Conservation (phyloP, 2,888 invertebrate genomes). For the Masnerella sp. region DNA sequence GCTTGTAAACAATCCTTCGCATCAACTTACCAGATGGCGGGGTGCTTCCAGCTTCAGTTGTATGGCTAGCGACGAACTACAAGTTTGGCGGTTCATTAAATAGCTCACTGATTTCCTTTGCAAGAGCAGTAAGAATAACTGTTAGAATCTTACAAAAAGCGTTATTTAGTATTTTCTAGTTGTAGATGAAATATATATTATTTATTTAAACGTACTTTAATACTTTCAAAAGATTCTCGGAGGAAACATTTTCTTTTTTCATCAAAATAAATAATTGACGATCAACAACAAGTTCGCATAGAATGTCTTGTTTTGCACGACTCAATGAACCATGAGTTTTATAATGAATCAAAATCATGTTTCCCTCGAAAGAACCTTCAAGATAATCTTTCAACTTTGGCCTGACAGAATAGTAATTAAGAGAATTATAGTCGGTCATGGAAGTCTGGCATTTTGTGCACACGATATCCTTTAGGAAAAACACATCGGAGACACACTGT, state of each 20-base stretch:
- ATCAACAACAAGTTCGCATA: conserved; percentile 15
- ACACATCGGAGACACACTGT: too few relatives aligned
- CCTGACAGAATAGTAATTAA: background rate
- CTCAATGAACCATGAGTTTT: background rate
- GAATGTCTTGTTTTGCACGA: background rate
- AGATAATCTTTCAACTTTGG: background rate
- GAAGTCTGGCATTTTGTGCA: background rate
- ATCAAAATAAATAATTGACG: conserved; percentile 15
- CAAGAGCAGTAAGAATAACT: conserved; percentile 18
- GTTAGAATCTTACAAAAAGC: conserved; percentile 11
- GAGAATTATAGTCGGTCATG: background rate
- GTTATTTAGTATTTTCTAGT: too few relatives aligned
- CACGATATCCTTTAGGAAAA: too few relatives aligned
- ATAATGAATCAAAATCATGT: background rate
- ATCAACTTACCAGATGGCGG: conserved; percentile 10
- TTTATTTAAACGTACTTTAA: conserved; percentile 4
- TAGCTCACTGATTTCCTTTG: conserved; percentile 7
- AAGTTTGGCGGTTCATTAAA: conserved; percentile 23
- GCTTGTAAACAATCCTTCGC: conserved; percentile 11
- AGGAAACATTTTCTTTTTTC: conserved; percentile 10
- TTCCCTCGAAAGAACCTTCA: background rate
- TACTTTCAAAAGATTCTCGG: conserved; percentile 10
- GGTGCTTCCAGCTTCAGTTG: conserved; percentile 19
- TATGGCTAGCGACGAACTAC: conserved; percentile 22
- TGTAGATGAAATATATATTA: too few relatives aligned